Evolutionary conservation across 2,113 vertebrate genomes (phyloP).

Genomic region (Nothoprocta pentlandii): DNA sequence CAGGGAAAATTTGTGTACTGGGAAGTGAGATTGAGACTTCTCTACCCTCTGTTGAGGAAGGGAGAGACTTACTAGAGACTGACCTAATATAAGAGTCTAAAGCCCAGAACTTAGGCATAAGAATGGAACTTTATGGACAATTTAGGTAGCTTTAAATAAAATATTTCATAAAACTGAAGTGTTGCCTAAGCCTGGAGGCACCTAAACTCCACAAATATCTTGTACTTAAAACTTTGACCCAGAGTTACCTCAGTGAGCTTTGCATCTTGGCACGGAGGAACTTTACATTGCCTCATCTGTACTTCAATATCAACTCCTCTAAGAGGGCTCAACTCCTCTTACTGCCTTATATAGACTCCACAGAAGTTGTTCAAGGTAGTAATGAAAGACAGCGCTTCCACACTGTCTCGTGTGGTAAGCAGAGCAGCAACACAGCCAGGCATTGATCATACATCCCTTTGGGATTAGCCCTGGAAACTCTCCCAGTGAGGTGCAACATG

Average conservation of each 20-base stretch:
- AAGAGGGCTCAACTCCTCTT: neutral
- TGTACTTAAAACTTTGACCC: neutral
- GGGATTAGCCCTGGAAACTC: neutral
- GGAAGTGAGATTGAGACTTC: neutral
- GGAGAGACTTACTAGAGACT: neutral
- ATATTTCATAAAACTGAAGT: neutral
- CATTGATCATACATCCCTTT: rapidly evolving
- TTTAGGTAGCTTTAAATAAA: neutral
- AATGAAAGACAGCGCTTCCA: neutral
- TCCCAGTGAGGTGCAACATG: neutral
- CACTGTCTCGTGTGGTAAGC: neutral
- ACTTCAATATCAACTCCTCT: slow-evolving; percentile 17
- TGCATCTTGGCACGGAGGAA: neutral
- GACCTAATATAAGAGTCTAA: neutral
- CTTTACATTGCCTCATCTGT: neutral
- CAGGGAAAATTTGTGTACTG: too few relatives aligned
- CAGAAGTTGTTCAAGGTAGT: neutral
- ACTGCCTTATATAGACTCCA: neutral
- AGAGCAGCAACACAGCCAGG: neutral
- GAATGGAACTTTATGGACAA: neutral
- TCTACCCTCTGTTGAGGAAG: neutral
- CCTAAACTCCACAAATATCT: neutral
- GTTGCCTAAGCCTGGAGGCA: neutral
- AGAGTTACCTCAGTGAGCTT: neutral
- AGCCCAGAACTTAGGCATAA: neutral